Base-by-base conservation (phyloP, 2,113 vertebrate species). In the Phrynosoma blainvillii region DNA sequence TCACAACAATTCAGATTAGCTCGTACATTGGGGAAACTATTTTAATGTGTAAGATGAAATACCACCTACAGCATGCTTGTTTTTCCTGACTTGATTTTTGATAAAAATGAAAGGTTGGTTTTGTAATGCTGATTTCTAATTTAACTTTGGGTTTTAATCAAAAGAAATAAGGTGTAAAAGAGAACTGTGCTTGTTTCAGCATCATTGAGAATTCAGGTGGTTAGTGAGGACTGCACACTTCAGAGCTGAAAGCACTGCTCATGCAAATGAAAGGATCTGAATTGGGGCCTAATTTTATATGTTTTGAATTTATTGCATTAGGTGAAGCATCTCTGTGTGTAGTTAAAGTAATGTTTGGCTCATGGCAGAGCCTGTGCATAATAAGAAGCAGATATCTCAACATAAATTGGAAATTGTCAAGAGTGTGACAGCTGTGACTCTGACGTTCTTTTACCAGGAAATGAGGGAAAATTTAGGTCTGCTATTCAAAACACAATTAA, bases 41-140 rank as follows among this genome's bases (percentile, higher is more conserved):
- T 92, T 92, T 84, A 91, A 87, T 83, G 12, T 25, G 85, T 90
- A 75, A 91, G 92, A 92, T 89, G 80, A 89, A 95, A 89, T 5
- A 79, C 79, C 89, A 94, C 91, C 93, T 89, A 79, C 20, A 36
- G 82, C 80, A 0, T 10, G 89, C 81, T 89, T n/a, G 91, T 73
- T 86, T 92, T 30, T 89, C 87, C 79, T 89, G 32, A 16, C 77
- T 82, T 4, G 13, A 47, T 11, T 87, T 89, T 68, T 40, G 23
- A 36, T 4, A 92, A 85, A 85, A 88, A 93, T 95, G 87, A 88
- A 87, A 82, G 83, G 90, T 90, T 94, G 92, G 71, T 92, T 71
- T 94, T 94, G 90, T 82, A 92, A 87, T 40, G 76, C 70, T n/a
- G 89, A 71, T 75, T 95, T 90, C 47, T 42, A 86, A n/a, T 81